phyloP scores from a whole-genome alignment of 2,113 vertebrate genomes.

The Pongo pygmaeus region DNA sequence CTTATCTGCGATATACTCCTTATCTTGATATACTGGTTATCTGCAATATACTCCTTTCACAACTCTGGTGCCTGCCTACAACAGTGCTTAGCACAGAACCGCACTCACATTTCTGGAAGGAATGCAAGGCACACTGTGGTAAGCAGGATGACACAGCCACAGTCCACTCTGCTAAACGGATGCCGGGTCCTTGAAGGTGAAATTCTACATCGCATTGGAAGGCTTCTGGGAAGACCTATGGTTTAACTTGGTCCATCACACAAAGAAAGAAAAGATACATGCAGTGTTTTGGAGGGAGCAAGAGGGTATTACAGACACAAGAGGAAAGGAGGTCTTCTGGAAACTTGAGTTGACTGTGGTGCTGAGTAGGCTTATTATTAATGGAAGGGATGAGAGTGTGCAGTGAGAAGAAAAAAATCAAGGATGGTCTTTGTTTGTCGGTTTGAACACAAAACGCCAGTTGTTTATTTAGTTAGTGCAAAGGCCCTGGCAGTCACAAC shows the following conservation, averaged over 20 bases:
- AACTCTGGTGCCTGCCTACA: not conserved
- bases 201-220: not conserved
- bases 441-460: not conserved
- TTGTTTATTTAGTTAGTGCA: conserved; percentile 36
- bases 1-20: too few relatives aligned
- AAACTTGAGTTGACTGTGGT: not conserved
- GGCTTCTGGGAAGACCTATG: not conserved
- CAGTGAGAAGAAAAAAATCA: not conserved
- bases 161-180: not conserved
- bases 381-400: not conserved
- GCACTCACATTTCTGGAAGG: not conserved
- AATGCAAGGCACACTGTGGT: not conserved
- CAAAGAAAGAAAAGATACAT: not conserved
- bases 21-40: too few relatives aligned
- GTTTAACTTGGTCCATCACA: not conserved
- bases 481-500: conserved; percentile 23
- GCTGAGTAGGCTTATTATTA: too few relatives aligned
- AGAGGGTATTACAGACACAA: accelerated
- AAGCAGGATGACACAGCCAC: not conserved
- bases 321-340: not conserved
- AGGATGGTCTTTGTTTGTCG: not conserved
- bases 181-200: not conserved
- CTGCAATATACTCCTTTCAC: not conserved
- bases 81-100: not conserved
- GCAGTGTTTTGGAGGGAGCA: not conserved